Evolutionary conservation across 2,888 invertebrate genomes (phyloP), one percentile per base, ranked within the genome.

Genomic region (Meghimatium bilineatum): DNA sequence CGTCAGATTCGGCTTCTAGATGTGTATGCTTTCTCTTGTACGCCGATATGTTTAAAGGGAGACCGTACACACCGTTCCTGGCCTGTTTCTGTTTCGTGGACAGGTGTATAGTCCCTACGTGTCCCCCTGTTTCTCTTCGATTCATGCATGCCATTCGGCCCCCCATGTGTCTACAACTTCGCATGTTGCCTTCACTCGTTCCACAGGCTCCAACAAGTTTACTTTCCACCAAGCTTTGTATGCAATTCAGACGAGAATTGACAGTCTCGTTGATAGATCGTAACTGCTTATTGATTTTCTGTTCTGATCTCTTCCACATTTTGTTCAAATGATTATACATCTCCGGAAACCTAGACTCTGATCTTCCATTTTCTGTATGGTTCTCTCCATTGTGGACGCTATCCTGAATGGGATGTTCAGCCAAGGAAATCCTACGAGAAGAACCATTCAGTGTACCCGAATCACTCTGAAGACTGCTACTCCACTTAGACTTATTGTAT

Each of bases 71-170:
- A 14, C n/a, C n/a, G n/a, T 12, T 29, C 29, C 49, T 23, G 5
- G 3, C 14, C 3, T 75, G 20, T 23, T 17, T 49, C 29, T 75
- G 44, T n/a, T 20, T 29, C 10, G 52, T 49, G 14, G 44, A 49
- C 5, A 75, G 32, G 20, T 75, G 74, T 75, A 75, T 75, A 20
- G 52, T 52, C 17, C 49, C 74, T 17, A 29, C 32, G n/a, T 75
- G 52, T 17, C 20, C 23, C 0, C 32, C 29, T 6, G 26, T 29
- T 75, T 49, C 1, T 44, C 52, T 44, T 17, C 14, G 1, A 5
- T 29, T 29, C 1, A 1, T 75, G 23, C 14, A 12, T 32, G 32
- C 52, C n/a, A n/a, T 6, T 75, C 10, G 29, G n/a, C 20, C 52
- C 32, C 32, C 12, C 52, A 8, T 26, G n/a, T 52, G 49, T 14